These are phyloP conservation scores for Orbicella faveolata DNA, from an alignment of 64 coral and sea anemone species.

Conservation along the genomic window DNA sequence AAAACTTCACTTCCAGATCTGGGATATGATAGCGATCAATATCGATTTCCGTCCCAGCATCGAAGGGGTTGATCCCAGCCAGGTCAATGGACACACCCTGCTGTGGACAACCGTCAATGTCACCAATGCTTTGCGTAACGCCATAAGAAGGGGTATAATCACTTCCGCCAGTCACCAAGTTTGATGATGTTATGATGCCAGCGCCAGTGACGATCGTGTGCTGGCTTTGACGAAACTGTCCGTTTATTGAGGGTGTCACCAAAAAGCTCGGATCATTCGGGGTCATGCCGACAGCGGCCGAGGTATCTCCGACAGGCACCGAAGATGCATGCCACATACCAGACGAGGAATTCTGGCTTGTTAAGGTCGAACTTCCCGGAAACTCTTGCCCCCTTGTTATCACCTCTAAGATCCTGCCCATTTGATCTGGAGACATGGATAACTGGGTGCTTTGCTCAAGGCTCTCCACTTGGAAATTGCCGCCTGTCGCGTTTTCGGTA, in stretches of 20 bases:
- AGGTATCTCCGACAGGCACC: background rate
- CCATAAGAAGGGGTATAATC: background rate
- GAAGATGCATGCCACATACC: background rate
- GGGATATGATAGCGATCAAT: background rate
- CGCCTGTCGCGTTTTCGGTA: background rate
- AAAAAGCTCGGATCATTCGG: background rate
- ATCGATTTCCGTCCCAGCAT: background rate
- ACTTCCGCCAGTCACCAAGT: background rate
- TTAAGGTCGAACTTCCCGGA: background rate
- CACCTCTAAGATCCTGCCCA: background rate
- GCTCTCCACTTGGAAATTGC: background rate
- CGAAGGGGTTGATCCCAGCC: background rate
- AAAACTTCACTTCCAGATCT: constrained; percentile 47
- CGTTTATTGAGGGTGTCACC: too few relatives aligned
- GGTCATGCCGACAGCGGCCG: too few relatives aligned
- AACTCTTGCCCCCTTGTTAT: background rate
- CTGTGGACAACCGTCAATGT: background rate
- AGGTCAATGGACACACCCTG: background rate
- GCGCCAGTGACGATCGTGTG: background rate
- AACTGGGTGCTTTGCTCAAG: background rate
- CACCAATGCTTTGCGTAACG: background rate
- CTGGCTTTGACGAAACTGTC: background rate
- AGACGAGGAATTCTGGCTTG: background rate
- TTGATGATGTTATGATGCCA: background rate
- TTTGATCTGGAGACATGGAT: background rate